A percentile compares a stretch with the other conserved stretches of the same genome.
These are phyloP conservation scores for Abrostola triplasia DNA, from an alignment of 2,888 invertebrate genomes.

Conservation along the genomic window DNA sequence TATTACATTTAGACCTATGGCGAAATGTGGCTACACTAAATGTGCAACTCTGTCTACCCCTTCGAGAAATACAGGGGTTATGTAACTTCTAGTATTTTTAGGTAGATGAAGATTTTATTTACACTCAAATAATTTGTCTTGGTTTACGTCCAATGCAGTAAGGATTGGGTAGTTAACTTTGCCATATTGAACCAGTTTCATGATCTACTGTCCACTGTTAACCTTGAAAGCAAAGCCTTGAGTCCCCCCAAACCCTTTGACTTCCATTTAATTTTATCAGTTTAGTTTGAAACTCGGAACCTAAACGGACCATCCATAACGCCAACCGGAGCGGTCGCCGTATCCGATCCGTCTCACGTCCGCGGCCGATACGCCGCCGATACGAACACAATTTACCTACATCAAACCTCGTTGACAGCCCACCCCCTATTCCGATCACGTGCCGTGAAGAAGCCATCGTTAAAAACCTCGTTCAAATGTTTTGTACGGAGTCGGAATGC, in stretches of 20 bases:
- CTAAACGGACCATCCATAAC: slow-evolving; percentile 21
- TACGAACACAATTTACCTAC: slow-evolving; percentile 75
- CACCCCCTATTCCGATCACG: slow-evolving; percentile 49
- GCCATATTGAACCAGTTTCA: too few species aligned
- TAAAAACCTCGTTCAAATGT: slow-evolving; percentile 46
- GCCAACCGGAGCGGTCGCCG: slow-evolving; percentile 13
- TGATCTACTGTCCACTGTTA: too few species aligned
- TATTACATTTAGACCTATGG: too few species aligned
- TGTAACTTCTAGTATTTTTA: too few species aligned
- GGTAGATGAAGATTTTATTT: too few species aligned
- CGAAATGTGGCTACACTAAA: too few species aligned
- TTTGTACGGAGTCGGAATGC: slow-evolving; percentile 27
- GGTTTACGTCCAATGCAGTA: too few species aligned
- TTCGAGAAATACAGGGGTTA: too few species aligned
- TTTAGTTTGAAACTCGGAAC: slow-evolving; percentile 7
- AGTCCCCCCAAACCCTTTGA: not conserved
- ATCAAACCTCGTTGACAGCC: slow-evolving; percentile 61
- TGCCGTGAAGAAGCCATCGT: slow-evolving; percentile 55
- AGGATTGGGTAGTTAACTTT: too few species aligned
- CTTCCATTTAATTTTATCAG: not conserved
- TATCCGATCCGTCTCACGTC: slow-evolving; percentile 50
- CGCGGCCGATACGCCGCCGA: slow-evolving; percentile 50
- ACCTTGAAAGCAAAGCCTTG: too few species aligned
- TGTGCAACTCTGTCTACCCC: too few species aligned
- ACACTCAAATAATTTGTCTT: too few species aligned